These are phyloP conservation scores for Nomada hirtipes DNA, from an alignment of 2,888 invertebrate genomes.

Conservation along the genomic window DNA sequence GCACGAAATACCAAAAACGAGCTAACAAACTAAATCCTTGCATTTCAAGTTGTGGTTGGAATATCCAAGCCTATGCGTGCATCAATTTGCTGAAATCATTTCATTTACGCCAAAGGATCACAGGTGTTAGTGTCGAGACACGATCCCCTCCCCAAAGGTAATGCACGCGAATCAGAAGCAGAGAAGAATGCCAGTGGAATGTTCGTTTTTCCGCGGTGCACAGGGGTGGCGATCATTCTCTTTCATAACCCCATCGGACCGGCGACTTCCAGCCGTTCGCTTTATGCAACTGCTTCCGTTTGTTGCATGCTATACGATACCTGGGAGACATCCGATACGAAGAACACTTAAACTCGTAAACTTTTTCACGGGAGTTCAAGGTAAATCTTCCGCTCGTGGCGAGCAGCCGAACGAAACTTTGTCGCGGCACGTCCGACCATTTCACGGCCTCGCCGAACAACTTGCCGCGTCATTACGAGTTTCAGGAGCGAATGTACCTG, in stretches of 20 bases:
- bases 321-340: constrained; percentile 72
- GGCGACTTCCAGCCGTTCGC: constrained; percentile 21
- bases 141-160: neutral
- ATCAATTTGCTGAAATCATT: neutral
- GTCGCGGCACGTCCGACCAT: constrained; percentile 53
- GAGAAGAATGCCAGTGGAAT: neutral
- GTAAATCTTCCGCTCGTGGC: constrained; percentile 61
- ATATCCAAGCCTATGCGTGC: no score
- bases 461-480: constrained; percentile 59
- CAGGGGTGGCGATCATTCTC: constrained; percentile 29
- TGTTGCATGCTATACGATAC: constrained; percentile 52
- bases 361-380: constrained; percentile 63
- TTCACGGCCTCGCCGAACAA: constrained; percentile 62
- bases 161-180: neutral
- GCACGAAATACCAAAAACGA: no score
- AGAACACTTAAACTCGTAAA: constrained; percentile 74
- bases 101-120: neutral
- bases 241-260: constrained; percentile 37
- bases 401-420: constrained; percentile 61
- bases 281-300: constrained; percentile 49
- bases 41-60: no score
- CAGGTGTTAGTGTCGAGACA: neutral
- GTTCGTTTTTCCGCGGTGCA: neutral
- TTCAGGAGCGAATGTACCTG: constrained; percentile 38
- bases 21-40: no score